Evolutionary conservation across 2,888 invertebrate species (phyloP).

Genomic region (Enoplolaimus lenunculus): DNA sequence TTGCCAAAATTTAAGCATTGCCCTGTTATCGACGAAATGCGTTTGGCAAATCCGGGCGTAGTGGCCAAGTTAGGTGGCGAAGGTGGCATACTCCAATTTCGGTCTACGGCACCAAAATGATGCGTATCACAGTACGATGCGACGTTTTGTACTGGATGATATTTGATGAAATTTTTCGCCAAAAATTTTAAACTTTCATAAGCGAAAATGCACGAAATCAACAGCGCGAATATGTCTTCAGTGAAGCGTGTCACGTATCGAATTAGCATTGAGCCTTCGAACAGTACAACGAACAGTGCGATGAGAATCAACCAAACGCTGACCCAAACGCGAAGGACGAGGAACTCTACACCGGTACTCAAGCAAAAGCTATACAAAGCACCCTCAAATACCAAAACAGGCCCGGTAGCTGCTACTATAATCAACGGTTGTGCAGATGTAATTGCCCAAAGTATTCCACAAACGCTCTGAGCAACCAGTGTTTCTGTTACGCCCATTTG

Average conservation of each 20-base stretch:
- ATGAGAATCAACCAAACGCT: slow-evolving; percentile 84
- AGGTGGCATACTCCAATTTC: neutral
- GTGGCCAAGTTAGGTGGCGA: too few species aligned
- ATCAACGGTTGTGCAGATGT: slow-evolving; percentile 81
- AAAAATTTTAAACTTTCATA: slow-evolving; percentile 70
- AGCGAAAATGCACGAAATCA: slow-evolving; percentile 88
- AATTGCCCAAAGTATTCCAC: slow-evolving; percentile 73
- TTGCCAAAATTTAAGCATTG: neutral
- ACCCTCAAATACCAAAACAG: slow-evolving; percentile 81
- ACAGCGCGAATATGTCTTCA: slow-evolving; percentile 90
- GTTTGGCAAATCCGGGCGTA: too few species aligned
- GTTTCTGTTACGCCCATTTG: slow-evolving; percentile 87
- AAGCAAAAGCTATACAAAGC: too few species aligned
- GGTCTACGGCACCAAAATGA: neutral
- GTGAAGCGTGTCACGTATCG: slow-evolving; percentile 80
- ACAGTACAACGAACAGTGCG: slow-evolving; percentile 62
- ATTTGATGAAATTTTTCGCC: slow-evolving; percentile 44
- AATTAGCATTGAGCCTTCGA: slow-evolving; percentile 82
- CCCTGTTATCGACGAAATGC: too few species aligned
- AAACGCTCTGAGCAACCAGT: slow-evolving; percentile 59
- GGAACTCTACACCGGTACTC: too few species aligned
- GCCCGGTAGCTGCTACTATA: slow-evolving; percentile 87
- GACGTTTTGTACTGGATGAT: slow-evolving; percentile 2
- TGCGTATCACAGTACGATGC: neutral
- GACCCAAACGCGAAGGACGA: slow-evolving; percentile 73